Percentiles rank a stretch among this genome's conserved stretches.
Evolutionary conservation across 2,113 vertebrate species (phyloP).

Genomic region (Neopipo cinnamomea): DNA sequence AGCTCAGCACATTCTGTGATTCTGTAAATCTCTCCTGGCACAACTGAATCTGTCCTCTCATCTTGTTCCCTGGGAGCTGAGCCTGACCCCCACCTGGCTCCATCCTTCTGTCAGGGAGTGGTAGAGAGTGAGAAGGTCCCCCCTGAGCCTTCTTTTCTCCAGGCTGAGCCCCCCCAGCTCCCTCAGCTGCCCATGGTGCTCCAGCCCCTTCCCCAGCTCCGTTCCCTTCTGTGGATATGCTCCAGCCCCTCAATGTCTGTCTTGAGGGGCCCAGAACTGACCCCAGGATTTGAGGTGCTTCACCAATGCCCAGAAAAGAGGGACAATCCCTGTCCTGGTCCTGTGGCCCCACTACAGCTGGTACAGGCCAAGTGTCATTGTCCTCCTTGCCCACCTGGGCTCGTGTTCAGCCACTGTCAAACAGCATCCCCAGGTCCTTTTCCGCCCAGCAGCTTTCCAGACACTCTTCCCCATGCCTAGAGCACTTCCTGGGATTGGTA

Average conservation of each 20-base stretch:
- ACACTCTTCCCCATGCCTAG: not conserved
- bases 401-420: not conserved
- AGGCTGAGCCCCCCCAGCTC: not conserved
- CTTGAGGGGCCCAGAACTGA: not conserved
- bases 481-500: not conserved
- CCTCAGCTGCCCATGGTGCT: not conserved
- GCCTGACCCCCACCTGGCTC: not conserved
- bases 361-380: not conserved
- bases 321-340: not conserved
- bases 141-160: not conserved
- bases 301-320: not conserved
- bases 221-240: fast-evolving
- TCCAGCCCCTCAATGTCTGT: not conserved
- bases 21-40: not conserved
- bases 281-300: not conserved
- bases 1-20: not conserved
- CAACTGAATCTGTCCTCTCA: not conserved
- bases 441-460: not conserved
- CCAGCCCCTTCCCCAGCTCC: not conserved
- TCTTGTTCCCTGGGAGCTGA: not conserved
- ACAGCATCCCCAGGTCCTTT: not conserved
- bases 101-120: not conserved
- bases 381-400: not conserved
- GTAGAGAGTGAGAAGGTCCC: not conserved
- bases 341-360: not conserved